These are phyloP conservation scores for Odontophorus gujanensis DNA, from an alignment of 2,113 vertebrate genomes.

Conservation along the genomic window DNA sequence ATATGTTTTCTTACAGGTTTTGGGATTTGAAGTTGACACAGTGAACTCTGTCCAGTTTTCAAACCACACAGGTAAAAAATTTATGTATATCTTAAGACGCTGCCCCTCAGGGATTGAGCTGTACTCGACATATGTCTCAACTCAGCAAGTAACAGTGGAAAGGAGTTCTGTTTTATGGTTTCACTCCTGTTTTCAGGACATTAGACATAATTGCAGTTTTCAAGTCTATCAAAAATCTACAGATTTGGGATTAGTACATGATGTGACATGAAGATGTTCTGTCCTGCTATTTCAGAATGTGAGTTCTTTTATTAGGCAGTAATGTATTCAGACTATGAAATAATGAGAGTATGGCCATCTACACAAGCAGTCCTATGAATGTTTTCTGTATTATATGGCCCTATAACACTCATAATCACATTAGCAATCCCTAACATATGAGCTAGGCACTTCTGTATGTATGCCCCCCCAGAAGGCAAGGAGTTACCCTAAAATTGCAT, in stretches of 20 bases:
- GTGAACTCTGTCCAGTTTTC: conserved; percentile 99
- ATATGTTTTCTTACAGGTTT: conserved; percentile 82
- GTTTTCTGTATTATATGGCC: background rate
- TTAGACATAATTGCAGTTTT: background rate
- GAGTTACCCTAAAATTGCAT: background rate
- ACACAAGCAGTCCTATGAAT: background rate
- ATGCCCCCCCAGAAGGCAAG: background rate
- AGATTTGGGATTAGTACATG: background rate
- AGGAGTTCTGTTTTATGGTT: background rate
- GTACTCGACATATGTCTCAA: background rate
- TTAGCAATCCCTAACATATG: background rate
- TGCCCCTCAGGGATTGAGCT: background rate
- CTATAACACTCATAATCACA: background rate
- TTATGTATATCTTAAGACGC: background rate
- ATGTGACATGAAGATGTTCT: background rate
- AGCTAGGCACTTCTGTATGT: background rate
- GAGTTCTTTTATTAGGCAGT: background rate
- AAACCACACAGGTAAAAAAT: conserved; percentile 93
- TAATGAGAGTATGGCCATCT: background rate
- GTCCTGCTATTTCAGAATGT: background rate
- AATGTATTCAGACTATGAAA: background rate
- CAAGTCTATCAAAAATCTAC: background rate
- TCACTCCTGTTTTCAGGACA: background rate
- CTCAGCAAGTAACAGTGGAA: background rate
- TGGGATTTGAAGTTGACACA: conserved; percentile 96